phyloP scores from a whole-genome alignment of 2,888 invertebrate genomes.

The Acronicta aceris region DNA sequence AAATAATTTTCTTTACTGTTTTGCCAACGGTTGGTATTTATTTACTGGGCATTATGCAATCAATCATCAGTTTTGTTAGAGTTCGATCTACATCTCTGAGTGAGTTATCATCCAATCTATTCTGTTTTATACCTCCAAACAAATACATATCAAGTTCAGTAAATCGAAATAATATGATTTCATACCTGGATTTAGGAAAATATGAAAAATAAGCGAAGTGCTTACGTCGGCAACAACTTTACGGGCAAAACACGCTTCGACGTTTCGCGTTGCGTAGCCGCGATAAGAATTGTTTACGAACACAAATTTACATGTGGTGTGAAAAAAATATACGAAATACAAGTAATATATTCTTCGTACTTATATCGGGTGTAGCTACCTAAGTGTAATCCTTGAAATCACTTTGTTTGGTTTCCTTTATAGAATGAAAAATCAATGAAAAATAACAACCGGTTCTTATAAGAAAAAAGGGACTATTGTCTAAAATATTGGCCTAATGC shows the following conservation, averaged over 20 bases:
- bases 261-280: constrained; percentile 10
- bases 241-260: constrained; percentile 27
- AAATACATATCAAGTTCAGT: neutral
- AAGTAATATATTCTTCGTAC: neutral
- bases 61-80: no score
- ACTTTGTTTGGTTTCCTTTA: no score
- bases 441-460: no score
- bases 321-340: constrained; percentile 5
- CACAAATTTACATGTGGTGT: constrained; percentile 19
- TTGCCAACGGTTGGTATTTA: no score
- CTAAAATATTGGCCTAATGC: no score
- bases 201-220: constrained; percentile 9
- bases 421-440: no score
- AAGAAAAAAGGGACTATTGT: no score
- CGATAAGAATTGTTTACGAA: constrained; percentile 29
- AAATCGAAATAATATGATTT: constrained; percentile 1
- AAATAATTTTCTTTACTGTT: no score
- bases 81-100: no score
- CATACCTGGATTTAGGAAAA: constrained; percentile 1
- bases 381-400: no score
- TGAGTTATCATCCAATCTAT: neutral
- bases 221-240: constrained; percentile 13
- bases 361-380: no score
- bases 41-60: no score
- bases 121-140: neutral